Percentiles rank a stretch among this genome's conserved stretches.
These are phyloP conservation scores for Poecile montanus DNA, from an alignment of 2,797 vertebrate species.

Conservation along the genomic window DNA sequence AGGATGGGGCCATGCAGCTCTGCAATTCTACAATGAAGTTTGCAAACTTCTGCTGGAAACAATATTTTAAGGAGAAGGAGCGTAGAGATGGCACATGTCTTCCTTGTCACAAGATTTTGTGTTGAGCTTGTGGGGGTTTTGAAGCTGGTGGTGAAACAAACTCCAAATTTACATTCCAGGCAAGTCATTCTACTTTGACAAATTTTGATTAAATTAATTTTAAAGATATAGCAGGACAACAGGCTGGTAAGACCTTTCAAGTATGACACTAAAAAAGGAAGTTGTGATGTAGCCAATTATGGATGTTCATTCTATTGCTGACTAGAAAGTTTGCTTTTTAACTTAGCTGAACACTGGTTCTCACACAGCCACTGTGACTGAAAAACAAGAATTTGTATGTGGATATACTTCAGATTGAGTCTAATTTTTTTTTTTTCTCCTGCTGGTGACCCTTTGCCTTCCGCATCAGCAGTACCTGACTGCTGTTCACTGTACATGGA, in stretches of 20 bases:
- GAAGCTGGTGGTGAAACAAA: background rate
- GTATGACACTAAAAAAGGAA: background rate
- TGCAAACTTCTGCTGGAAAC: background rate
- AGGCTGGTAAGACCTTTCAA: background rate
- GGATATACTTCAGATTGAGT: background rate
- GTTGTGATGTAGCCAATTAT: background rate
- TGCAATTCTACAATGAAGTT: background rate
- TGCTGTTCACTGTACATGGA: rapidly evolving
- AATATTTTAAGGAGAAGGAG: background rate
- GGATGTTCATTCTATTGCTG: background rate
- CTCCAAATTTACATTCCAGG: background rate
- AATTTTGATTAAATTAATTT: background rate
- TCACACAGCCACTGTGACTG: background rate
- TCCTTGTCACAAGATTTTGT: background rate
- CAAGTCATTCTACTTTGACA: background rate
- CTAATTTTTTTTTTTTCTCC: background rate
- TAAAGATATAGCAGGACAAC: background rate
- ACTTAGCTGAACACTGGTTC: background rate
- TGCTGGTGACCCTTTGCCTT: background rate
- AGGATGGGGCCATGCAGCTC: background rate
- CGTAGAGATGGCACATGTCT: rapidly evolving
- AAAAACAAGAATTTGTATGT: background rate
- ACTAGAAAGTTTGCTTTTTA: background rate
- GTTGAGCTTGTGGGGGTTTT: background rate
- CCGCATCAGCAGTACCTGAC: background rate